Evolutionary conservation across 2,113 vertebrate species (phyloP), one percentile per base, ranked within the genome.

Genomic region (Bos javanicus): DNA sequence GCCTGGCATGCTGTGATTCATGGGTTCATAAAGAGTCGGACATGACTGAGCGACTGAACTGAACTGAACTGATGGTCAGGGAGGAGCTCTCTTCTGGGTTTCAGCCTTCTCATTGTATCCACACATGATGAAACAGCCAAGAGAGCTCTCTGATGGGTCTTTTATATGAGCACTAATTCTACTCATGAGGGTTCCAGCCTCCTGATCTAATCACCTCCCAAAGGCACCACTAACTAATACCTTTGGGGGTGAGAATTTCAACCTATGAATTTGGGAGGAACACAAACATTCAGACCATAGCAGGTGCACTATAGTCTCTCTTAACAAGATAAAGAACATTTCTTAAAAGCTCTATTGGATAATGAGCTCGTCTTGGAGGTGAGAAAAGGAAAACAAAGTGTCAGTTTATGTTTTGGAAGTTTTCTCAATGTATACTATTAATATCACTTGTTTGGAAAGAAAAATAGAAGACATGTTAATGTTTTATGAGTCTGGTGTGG

Each of bases 391-490:
- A 96, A 92, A 26, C 16, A 62, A 90, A 62, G 28, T 92, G 16
- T 82, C 59, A 82, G 39, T 85, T 56, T 94, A 43, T 30, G 2
- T 86, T 91, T 30, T n/a, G 23, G 57, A 57, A 82, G 64, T 60
- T 60, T 88, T 88, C 64, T 93, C 50, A 74, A 7, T 13, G 48
- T 21, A 90, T 13, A 43, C 23, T 67, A 60, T 85, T 57, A 88
- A 59, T 82, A 76, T 92, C 46, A 78, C 16, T 26, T 83, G 17
- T 25, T 96, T 97, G 83, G 39, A 86, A 95, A 87, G 90, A 96
- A 50, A 96, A 95, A 76, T 84, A 84, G 67, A 83, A 87, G 30
- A 64, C 9, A 87, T 28, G 28, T 36, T 95, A 26, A 91, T 85
- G 21, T 82, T 87, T 71, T 87, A 17, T 76, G 33, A 94, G 67